phyloP scores from a whole-genome alignment of 2,113 vertebrate genomes.

The Sterrhoptilus dennistouni region DNA sequence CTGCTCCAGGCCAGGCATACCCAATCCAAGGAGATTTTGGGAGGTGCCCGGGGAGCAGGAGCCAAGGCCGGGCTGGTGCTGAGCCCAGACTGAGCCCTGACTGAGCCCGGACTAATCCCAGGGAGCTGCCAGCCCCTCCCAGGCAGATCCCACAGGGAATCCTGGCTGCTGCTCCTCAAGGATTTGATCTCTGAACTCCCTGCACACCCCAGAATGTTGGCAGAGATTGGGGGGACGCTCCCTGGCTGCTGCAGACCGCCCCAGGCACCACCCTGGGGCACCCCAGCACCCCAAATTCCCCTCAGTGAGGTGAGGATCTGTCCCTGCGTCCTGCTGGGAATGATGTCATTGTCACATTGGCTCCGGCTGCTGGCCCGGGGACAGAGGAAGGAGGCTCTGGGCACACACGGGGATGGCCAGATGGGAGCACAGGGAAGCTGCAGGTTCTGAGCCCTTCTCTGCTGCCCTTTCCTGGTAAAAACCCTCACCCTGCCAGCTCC shows the following conservation, averaged over 20 bases:
- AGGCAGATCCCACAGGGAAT: accelerated
- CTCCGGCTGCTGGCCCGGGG: neutral
- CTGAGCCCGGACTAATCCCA: neutral
- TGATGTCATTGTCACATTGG: neutral
- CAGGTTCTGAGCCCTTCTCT: neutral
- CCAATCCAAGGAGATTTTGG: neutral
- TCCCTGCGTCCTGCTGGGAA: neutral
- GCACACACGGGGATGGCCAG: neutral
- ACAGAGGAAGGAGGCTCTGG: neutral
- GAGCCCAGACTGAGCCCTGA: neutral
- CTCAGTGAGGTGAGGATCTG: accelerated
- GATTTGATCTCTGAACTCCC: neutral
- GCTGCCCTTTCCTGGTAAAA: neutral
- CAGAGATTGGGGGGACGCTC: accelerated
- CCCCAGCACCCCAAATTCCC: neutral
- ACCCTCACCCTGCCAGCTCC: accelerated
- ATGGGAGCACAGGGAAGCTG: neutral
- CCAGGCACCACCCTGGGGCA: accelerated
- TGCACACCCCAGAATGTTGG: accelerated
- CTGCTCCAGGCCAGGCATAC: neutral
- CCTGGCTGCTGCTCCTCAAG: neutral
- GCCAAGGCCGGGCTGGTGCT: neutral
- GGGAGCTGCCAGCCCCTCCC: neutral
- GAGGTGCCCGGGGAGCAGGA: neutral
- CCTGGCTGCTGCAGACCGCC: neutral